Evolutionary conservation across 2,888 invertebrate species (phyloP).

Genomic region (Gastracanthus pulcherrimus): DNA sequence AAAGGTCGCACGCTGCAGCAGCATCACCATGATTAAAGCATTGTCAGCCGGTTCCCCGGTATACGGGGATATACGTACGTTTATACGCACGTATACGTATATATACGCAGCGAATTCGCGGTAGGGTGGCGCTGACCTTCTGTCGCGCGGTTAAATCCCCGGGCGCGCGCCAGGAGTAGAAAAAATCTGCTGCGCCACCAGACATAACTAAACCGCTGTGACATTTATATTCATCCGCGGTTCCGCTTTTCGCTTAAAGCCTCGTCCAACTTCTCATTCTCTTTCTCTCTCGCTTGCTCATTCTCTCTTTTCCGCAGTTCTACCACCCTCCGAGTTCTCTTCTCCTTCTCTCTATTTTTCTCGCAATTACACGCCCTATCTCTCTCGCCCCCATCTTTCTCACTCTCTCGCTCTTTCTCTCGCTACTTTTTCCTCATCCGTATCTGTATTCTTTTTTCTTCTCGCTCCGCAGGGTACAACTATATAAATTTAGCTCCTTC

Average conservation of each 20-base stretch:
- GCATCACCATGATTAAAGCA: constrained; percentile 27
- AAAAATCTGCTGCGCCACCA: constrained; percentile 38
- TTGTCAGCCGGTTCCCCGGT: constrained; percentile 15
- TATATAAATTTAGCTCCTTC: background rate
- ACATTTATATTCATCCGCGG: constrained; percentile 55
- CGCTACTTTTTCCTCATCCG: background rate
- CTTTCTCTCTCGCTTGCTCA: constrained; percentile 28
- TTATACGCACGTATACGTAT: background rate
- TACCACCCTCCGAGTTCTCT: too few species aligned
- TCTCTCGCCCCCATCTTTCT: background rate
- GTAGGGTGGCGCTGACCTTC: background rate
- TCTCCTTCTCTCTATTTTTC: background rate
- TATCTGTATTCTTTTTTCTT: background rate
- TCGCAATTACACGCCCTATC: background rate
- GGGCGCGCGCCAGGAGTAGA: background rate
- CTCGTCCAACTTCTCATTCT: background rate
- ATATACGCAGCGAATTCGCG: background rate
- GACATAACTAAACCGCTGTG: constrained; percentile 47
- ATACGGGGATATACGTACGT: background rate
- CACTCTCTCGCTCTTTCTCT: background rate
- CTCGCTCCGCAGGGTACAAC: background rate
- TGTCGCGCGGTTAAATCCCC: constrained; percentile 26
- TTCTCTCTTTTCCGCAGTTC: too few species aligned
- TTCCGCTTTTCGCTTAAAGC: constrained; percentile 40
- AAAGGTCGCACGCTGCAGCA: background rate